phyloP scores from a whole-genome alignment of 2,888 invertebrate species.

The Oxycera nigricornis region DNA sequence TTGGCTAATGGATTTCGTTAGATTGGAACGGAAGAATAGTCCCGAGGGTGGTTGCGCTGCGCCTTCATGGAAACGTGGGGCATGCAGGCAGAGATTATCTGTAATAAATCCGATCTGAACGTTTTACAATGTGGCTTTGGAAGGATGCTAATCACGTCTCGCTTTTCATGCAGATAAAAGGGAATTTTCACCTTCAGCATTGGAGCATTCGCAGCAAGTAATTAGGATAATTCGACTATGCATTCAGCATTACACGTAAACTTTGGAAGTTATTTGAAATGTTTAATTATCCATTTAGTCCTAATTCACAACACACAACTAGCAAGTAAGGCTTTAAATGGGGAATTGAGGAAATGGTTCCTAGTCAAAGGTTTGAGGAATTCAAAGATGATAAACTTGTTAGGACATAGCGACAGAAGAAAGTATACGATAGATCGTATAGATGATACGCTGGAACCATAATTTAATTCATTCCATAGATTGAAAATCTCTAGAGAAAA shows the following conservation, averaged over 20 bases:
- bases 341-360: too few relatives aligned
- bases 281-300: too few relatives aligned
- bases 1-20: conserved; percentile 36
- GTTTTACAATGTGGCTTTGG: conserved; percentile 21
- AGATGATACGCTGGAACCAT: too few relatives aligned
- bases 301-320: too few relatives aligned
- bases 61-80: not conserved
- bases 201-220: not conserved
- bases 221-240: conserved; percentile 11
- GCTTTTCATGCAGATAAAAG: conserved; percentile 5
- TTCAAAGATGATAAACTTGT: too few relatives aligned
- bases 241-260: not conserved
- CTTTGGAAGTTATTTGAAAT: not conserved
- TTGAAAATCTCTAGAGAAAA: too few relatives aligned
- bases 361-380: too few relatives aligned
- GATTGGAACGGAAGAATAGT: not conserved
- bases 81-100: conserved; percentile 18
- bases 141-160: conserved; percentile 28
- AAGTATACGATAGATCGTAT: too few relatives aligned
- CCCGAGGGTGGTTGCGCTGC: not conserved
- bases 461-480: too few relatives aligned
- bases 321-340: too few relatives aligned
- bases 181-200: not conserved
- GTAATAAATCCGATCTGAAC: conserved; percentile 29
- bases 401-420: too few relatives aligned